Evolutionary conservation across 2,113 vertebrate species (phyloP).

Genomic region (Heliornis fulica): DNA sequence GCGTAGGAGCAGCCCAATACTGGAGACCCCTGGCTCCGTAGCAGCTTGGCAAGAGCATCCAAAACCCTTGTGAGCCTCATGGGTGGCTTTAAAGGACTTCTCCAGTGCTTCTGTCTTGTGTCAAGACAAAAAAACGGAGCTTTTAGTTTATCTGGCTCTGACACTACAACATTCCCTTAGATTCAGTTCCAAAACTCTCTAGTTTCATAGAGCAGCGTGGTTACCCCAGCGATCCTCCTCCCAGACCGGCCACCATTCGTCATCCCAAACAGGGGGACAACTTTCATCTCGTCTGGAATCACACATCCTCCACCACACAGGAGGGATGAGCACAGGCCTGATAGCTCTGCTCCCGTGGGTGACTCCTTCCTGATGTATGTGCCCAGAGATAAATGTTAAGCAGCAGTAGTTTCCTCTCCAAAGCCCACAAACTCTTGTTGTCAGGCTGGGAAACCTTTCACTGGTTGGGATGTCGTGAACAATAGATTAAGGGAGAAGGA

Average conservation of each 20-base stretch:
- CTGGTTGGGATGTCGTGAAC: background rate
- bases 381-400: slow-evolving; percentile 11
- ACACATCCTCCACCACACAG: background rate
- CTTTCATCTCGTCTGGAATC: background rate
- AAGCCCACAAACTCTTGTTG: background rate
- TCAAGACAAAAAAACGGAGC: background rate
- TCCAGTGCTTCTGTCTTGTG: slow-evolving; percentile 6
- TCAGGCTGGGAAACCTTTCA: background rate
- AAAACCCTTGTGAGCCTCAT: background rate
- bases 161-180: background rate
- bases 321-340: background rate
- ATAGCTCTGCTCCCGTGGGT: background rate
- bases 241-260: accelerated
- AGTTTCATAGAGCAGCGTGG: background rate
- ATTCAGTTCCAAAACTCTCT: background rate
- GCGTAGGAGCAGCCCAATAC: accelerated
- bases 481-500: slow-evolving; percentile 48
- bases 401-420: background rate
- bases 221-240: background rate
- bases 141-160: background rate
- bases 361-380: slow-evolving; percentile 5
- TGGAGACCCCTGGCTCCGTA: accelerated
- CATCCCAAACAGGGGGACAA: background rate
- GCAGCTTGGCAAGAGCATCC: background rate
- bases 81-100: background rate